These are phyloP conservation scores for Novumbra hubbsi DNA, from an alignment of 2,797 vertebrate genomes.

Conservation along the genomic window DNA sequence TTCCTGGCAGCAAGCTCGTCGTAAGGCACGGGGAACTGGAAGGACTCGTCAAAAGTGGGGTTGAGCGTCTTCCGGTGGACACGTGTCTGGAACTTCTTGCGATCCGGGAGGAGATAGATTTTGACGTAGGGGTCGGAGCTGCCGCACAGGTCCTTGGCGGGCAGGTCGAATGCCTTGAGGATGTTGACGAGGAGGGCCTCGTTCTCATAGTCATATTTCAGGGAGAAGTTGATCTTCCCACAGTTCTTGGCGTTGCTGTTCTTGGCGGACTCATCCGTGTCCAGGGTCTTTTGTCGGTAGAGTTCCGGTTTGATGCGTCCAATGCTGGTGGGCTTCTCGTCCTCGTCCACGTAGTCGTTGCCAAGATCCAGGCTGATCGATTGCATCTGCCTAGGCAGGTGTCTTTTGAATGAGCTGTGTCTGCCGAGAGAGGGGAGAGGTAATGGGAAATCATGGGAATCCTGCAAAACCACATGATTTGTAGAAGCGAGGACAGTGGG, in stretches of 20 bases:
- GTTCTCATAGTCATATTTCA: conserved; percentile 94
- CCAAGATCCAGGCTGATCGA: conserved; percentile 91
- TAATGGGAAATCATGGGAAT: background rate
- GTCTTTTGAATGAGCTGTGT: conserved; percentile 96
- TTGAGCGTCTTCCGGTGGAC: conserved; percentile 98
- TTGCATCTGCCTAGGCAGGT: conserved; percentile 94
- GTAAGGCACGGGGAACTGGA: conserved; percentile 94
- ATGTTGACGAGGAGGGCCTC: conserved; percentile 89
- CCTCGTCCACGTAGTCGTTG: conserved; percentile 78
- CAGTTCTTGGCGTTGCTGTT: conserved; percentile 85
- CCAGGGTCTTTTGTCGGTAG: conserved; percentile 88
- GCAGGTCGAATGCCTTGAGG: conserved; percentile 91
- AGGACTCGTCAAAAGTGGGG: conserved; percentile 91
- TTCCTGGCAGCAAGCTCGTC: conserved; percentile 88
- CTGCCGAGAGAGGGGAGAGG: conserved; percentile 58
- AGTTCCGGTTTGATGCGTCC: conserved; percentile 96
- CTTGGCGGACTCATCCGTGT: conserved; percentile 84
- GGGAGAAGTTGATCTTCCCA: conserved; percentile 93
- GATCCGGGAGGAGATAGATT: conserved; percentile 95
- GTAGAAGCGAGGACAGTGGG: background rate
- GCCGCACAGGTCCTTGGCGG: conserved; percentile 95
- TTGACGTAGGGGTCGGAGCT: conserved; percentile 98
- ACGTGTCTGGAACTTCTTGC: conserved; percentile 97
- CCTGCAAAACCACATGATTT: background rate
- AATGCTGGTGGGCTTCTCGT: conserved; percentile 90